Evolutionary conservation across 92 coral and sea anemone genomes (phyloP).

Genomic region (Porites cylindrica): DNA sequence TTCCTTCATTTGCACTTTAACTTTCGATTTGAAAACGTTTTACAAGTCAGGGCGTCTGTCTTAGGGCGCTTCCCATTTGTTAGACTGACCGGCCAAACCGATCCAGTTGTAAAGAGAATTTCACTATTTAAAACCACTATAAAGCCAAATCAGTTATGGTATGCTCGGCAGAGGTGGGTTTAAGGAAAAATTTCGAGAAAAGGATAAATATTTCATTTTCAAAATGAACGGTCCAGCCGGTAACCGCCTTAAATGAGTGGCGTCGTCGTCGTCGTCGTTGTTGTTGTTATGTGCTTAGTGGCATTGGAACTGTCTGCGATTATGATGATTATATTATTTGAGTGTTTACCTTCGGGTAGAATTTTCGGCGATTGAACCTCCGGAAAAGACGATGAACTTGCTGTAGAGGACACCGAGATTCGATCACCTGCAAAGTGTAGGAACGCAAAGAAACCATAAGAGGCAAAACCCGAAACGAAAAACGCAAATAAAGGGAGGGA

Average conservation of each 20-base stretch:
- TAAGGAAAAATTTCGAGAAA: too few relatives aligned
- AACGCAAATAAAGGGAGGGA: background rate
- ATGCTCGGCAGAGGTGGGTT: too few relatives aligned
- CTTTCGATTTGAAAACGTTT: too few relatives aligned
- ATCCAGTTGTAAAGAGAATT: too few relatives aligned
- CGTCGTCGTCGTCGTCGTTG: background rate
- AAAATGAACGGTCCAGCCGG: too few relatives aligned
- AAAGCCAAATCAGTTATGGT: too few relatives aligned
- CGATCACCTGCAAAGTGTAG: conserved; percentile 68
- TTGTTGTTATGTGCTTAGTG: background rate
- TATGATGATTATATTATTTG: background rate
- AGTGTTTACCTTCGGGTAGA: conserved; percentile 72
- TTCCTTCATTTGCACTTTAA: background rate
- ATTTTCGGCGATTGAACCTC: conserved; percentile 75
- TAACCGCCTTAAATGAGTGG: too few relatives aligned
- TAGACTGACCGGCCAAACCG: too few relatives aligned
- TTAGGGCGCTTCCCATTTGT: too few relatives aligned
- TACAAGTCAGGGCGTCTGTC: background rate
- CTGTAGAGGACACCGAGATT: conserved; percentile 91
- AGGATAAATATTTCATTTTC: too few relatives aligned
- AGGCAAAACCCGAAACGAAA: background rate
- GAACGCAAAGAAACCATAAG: background rate
- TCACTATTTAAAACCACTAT: too few relatives aligned
- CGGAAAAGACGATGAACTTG: conserved; percentile 88
- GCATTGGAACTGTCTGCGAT: too few relatives aligned